These are phyloP conservation scores for Osmerus mordax DNA, from an alignment of 2,113 vertebrate species.

Conservation along the genomic window DNA sequence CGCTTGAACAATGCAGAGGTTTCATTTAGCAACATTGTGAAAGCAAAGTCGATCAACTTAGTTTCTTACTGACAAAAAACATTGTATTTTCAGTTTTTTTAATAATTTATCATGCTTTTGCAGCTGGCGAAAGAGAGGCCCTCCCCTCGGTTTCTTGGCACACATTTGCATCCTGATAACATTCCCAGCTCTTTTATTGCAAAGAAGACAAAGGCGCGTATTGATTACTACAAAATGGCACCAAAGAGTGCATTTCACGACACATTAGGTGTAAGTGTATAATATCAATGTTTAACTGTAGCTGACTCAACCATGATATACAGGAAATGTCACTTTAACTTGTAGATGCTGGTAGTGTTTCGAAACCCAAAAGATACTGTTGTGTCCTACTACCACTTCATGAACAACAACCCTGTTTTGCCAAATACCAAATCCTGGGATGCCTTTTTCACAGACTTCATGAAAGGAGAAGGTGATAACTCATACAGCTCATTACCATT, in stretches of 20 bases:
- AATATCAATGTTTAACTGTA: background rate
- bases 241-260: background rate
- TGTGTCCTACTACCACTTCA: conserved; percentile 76
- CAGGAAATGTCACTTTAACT: background rate
- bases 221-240: background rate
- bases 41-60: no score
- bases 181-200: conserved; percentile 36
- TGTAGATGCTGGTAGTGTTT: conserved; percentile 72
- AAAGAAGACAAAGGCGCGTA: conserved; percentile 36
- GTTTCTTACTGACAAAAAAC: background rate
- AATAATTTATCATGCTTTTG: background rate
- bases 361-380: conserved; percentile 75
- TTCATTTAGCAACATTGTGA: no score
- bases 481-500: background rate
- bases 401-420: conserved; percentile 60
- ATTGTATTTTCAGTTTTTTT: background rate
- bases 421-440: conserved; percentile 70
- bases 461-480: conserved; percentile 69
- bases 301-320: background rate
- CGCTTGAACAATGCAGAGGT: no score
- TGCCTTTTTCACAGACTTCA: conserved; percentile 72
- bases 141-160: conserved; percentile 34
- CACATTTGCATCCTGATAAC: conserved; percentile 40
- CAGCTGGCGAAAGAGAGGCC: conserved; percentile 27
- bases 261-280: background rate